Evolutionary conservation across 1,140 invertebrate genomes (phyloP), one percentile per base, ranked within the genome.

Genomic region (Oncopeltus fasciatus): DNA sequence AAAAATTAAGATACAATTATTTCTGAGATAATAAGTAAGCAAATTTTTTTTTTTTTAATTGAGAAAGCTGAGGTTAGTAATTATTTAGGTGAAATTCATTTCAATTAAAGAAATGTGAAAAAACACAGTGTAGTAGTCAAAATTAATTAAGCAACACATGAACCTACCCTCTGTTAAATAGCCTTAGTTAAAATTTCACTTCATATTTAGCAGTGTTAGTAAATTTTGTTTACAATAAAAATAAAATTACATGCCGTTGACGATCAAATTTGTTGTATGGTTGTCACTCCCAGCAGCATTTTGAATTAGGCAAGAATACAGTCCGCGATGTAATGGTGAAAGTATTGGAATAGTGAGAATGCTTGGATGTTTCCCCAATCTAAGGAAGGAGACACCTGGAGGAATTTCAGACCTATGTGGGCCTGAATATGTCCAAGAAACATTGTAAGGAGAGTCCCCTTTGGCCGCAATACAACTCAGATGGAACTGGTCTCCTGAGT

Each of bases 351-450:
- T 67, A 2, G 63, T 64, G 8, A 70, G 60, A 12, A 69, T 56
- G 31, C 59, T 68, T 12, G 65, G 66, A 16, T 53, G 24, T 14
- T 38, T 51, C 16, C 62, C 61, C 9, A 64, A 60, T 61, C 65
- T 62, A 14, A 66, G 58, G 0, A 68, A 57, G 8, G 62, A 56
- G 11, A 65, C 49, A 1, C 65, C 66, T 5, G 63, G 56, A 1
- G 66, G 66, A 20, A 66, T 49, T 20, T 59, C 26, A 1, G 61
- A 47, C 14, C 43, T 74, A 68, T 51, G 44, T 21, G 59, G 38
- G 18, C 67, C 64, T 28, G 90, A 84, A 70, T 88, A 87, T 65
- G 79, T 76, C 88, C 87, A 91, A 59, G 81, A 77, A 65, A 90
- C 85, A 64, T 83, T 80, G 59, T 88, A 77, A 3, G 87, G 87